These are phyloP conservation scores for Pinna nobilis DNA, from an alignment of 1,140 invertebrate species.

Conservation along the genomic window DNA sequence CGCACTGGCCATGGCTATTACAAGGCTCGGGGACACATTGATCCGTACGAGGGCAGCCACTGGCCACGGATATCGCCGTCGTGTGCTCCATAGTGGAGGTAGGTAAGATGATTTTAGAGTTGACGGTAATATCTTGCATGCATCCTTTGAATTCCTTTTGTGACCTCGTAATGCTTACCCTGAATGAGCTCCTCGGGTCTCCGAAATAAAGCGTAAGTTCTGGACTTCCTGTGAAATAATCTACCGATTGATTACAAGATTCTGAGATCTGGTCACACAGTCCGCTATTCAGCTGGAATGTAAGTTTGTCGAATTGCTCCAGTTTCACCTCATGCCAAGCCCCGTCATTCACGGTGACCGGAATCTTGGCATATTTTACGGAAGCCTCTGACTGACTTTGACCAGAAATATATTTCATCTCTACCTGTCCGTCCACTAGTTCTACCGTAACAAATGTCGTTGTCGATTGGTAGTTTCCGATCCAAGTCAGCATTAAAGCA, in stretches of 20 bases:
- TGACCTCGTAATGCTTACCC: background rate
- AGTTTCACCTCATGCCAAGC: conserved; percentile 48
- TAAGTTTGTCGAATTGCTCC: conserved; percentile 6
- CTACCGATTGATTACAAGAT: conserved; percentile 2
- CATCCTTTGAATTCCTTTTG: conserved; percentile 85
- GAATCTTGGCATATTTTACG: background rate
- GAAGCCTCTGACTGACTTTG: background rate
- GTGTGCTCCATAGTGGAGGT: conserved; percentile 41
- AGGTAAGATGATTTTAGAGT: conserved; percentile 83
- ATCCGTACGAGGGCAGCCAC: conserved; percentile 84
- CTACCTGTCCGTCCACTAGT: conserved; percentile 33
- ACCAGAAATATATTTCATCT: conserved; percentile 18
- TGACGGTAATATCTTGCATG: conserved; percentile 91
- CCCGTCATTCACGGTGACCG: conserved; percentile 72
- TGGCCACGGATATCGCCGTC: conserved; percentile 15
- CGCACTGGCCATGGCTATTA: conserved; percentile 88
- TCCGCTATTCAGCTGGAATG: conserved; percentile 9
- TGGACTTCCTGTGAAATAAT: conserved; percentile 21
- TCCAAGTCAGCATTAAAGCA: conserved; percentile 81
- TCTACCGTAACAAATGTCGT: conserved; percentile 78
- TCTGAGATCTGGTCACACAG: conserved; percentile 7
- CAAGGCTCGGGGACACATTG: conserved; percentile 93
- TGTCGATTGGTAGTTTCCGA: conserved; percentile 21
- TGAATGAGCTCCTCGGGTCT: conserved; percentile 1
- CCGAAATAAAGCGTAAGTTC: conserved; percentile 26